A percentile compares a stretch with the other conserved stretches of the same genome.
These are phyloP conservation scores for Troides helena DNA, from an alignment of 2,888 invertebrate genomes.

Conservation along the genomic window DNA sequence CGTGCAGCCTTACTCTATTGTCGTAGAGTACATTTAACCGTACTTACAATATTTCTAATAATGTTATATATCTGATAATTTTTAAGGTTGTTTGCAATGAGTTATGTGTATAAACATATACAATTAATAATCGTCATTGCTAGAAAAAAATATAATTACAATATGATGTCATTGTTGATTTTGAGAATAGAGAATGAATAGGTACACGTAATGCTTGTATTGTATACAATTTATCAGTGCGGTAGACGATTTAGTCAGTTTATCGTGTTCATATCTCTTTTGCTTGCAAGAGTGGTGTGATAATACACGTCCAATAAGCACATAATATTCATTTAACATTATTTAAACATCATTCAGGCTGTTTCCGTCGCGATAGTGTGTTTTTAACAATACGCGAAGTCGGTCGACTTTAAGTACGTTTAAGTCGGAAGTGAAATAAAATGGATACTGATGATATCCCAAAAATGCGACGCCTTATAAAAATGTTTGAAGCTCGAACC, in stretches of 20 bases:
- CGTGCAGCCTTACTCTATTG: background rate
- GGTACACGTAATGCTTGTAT: slow-evolving; percentile 7
- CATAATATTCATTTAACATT: slow-evolving; percentile 36
- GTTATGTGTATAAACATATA: background rate
- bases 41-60: too few species aligned
- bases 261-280: slow-evolving; percentile 56
- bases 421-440: slow-evolving; percentile 2
- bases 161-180: slow-evolving; percentile 21
- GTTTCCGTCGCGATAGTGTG: slow-evolving; percentile 11
- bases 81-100: background rate
- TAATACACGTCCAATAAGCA: slow-evolving; percentile 47
- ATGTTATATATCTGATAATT: background rate
- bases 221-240: slow-evolving; percentile 18
- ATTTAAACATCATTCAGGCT: slow-evolving; percentile 7
- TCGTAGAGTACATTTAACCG: background rate
- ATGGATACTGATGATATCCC: slow-evolving; percentile 49
- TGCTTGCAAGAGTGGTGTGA: slow-evolving; percentile 47
- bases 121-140: background rate
- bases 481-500: slow-evolving; percentile 62
- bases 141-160: background rate
- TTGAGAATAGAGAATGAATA: slow-evolving; percentile 14
- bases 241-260: slow-evolving; percentile 40
- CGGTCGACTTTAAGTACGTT: background rate
- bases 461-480: slow-evolving; percentile 62
- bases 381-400: background rate